These are phyloP conservation scores for Xyrichtys novacula DNA, from an alignment of 2,797 vertebrate species.

Conservation along the genomic window DNA sequence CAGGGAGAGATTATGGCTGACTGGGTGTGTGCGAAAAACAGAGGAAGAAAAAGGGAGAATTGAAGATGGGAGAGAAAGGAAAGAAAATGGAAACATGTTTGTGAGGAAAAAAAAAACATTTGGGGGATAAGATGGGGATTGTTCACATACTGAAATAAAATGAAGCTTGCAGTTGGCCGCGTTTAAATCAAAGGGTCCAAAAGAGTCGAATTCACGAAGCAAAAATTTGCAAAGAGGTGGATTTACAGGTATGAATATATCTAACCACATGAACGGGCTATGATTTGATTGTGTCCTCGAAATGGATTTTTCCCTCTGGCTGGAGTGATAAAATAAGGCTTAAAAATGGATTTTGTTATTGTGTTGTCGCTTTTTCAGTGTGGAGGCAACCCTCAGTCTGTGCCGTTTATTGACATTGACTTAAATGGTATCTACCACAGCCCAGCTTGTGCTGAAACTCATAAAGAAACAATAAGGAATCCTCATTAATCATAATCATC, in stretches of 20 bases:
- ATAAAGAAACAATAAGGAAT: conserved; percentile 85
- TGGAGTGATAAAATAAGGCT: conserved; percentile 74
- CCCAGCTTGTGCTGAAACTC: conserved; percentile 82
- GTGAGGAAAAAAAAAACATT: conserved; percentile 69
- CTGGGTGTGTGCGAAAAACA: conserved; percentile 79
- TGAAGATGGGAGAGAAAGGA: conserved; percentile 64
- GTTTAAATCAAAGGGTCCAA: conserved; percentile 54
- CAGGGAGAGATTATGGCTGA: conserved; percentile 79
- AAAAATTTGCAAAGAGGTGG: conserved; percentile 42
- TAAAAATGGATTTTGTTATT: conserved; percentile 73
- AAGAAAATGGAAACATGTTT: conserved; percentile 77
- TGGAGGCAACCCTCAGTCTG: conserved; percentile 61
- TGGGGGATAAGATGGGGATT: conserved; percentile 55
- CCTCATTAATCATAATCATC: conserved; percentile 83
- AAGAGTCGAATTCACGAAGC: conserved; percentile 55
- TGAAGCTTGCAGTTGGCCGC: conserved; percentile 26
- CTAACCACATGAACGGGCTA: conserved; percentile 52
- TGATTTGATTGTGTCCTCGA: conserved; percentile 62
- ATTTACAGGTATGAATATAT: conserved; percentile 68
- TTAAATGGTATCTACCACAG: conserved; percentile 78
- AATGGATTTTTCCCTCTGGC: conserved; percentile 74
- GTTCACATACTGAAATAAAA: conserved; percentile 39
- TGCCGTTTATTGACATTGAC: conserved; percentile 75
- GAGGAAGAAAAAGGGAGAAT: conserved; percentile 62
- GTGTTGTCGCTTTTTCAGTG: conserved; percentile 63